phyloP scores from a whole-genome alignment of 2,113 vertebrate genomes.

The Aegotheles bennettii region DNA sequence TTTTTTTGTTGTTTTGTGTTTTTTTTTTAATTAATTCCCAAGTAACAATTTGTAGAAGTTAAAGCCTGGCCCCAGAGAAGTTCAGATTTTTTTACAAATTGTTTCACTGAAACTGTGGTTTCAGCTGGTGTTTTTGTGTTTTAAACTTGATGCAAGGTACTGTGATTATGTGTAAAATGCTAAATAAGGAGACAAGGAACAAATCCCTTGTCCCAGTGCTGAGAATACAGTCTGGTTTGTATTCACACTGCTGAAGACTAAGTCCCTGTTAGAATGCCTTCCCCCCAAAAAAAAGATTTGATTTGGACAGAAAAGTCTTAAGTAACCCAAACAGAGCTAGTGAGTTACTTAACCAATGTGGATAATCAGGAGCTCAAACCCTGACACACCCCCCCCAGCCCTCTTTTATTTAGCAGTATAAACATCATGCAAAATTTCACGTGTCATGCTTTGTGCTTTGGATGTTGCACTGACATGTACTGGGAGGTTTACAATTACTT shows the following conservation, averaged over 20 bases:
- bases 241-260: not conserved
- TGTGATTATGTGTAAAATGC: not conserved
- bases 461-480: not conserved
- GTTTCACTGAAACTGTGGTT: not conserved
- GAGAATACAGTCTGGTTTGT: not conserved
- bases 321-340: not conserved
- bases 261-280: not conserved
- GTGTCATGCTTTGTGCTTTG: not conserved
- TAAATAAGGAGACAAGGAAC: not conserved
- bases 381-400: not conserved
- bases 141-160: not conserved
- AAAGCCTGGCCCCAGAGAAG: not conserved
- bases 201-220: not conserved
- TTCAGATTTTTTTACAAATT: not conserved
- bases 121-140: not conserved
- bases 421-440: not conserved
- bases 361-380: not conserved
- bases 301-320: not conserved
- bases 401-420: not conserved
- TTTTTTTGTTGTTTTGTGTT: not conserved
- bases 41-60: not conserved
- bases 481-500: not conserved
- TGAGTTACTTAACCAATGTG: not conserved
- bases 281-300: not conserved
- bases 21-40: not conserved